A percentile compares a stretch with the other conserved stretches of the same genome.
These are phyloP conservation scores for Physeter macrocephalus DNA, from an alignment of 2,113 vertebrate genomes.

Conservation along the genomic window DNA sequence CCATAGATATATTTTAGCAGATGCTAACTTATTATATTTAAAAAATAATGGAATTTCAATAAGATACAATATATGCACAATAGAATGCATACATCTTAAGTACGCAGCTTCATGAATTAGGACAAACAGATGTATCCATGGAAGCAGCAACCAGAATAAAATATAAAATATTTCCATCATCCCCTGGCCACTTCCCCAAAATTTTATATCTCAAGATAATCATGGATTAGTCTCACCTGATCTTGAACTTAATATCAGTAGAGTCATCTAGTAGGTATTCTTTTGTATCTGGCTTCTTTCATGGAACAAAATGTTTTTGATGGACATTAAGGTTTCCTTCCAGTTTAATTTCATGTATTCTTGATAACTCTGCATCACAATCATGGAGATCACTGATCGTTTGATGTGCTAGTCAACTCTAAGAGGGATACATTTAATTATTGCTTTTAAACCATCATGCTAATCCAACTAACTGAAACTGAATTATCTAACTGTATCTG, in stretches of 20 bases:
- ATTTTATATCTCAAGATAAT: background rate
- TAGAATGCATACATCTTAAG: background rate
- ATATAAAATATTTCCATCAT: background rate
- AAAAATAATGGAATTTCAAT: background rate
- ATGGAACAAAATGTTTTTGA: background rate
- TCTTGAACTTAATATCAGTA: too few relatives aligned
- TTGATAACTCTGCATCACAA: background rate
- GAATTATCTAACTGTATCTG: too few relatives aligned
- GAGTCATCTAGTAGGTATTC: background rate
- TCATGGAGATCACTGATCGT: rapidly evolving
- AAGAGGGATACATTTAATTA: background rate
- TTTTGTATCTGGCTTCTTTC: background rate
- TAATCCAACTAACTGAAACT: background rate
- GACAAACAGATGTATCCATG: rapidly evolving
- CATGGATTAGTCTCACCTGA: too few relatives aligned
- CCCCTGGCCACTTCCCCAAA: background rate
- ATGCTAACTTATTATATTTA: background rate
- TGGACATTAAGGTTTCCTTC: background rate
- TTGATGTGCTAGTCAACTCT: background rate
- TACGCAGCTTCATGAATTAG: background rate
- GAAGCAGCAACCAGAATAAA: background rate
- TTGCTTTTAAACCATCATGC: background rate
- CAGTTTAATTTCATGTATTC: background rate
- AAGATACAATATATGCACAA: too few relatives aligned
- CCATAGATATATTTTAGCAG: background rate